Conservation (phyloP, 2,113 vertebrate genomes). For the Ctenodactylus gundi region DNA sequence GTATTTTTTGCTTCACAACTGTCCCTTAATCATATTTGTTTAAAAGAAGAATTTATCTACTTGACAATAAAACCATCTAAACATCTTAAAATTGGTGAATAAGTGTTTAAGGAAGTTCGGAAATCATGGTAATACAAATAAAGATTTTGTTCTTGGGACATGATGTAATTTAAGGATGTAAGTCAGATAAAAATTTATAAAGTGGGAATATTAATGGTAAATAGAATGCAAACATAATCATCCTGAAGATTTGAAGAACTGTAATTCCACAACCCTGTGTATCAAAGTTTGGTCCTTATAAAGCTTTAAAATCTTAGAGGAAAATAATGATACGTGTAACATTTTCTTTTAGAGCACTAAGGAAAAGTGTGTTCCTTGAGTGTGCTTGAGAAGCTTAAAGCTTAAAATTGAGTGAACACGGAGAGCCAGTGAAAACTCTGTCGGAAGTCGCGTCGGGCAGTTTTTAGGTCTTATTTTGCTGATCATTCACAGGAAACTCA, state of each 20-base stretch:
- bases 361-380: background rate
- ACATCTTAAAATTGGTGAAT: constrained; percentile 10
- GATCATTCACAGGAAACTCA: background rate
- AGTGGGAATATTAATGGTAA: constrained; percentile 5
- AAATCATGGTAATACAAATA: constrained; percentile 43
- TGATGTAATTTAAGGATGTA: constrained; percentile 21
- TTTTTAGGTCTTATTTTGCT: background rate
- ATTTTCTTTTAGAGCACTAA: background rate
- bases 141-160: constrained; percentile 29
- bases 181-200: background rate
- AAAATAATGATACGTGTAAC: constrained; percentile 1
- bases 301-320: background rate
- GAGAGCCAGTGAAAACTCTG: background rate
- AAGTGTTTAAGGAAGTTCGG: constrained; percentile 48
- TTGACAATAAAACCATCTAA: constrained; percentile 32
- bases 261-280: background rate
- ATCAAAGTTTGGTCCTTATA: constrained; percentile 1
- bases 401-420: background rate
- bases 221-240: constrained; percentile 29
- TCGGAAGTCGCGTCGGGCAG: background rate
- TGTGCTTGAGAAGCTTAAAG: background rate
- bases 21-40: constrained; percentile 56
- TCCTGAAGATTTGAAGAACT: constrained; percentile 7
- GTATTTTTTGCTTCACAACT: constrained; percentile 66
- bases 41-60: constrained; percentile 44